phyloP scores from a whole-genome alignment of 2,113 vertebrate species.

The Zeus faber region DNA sequence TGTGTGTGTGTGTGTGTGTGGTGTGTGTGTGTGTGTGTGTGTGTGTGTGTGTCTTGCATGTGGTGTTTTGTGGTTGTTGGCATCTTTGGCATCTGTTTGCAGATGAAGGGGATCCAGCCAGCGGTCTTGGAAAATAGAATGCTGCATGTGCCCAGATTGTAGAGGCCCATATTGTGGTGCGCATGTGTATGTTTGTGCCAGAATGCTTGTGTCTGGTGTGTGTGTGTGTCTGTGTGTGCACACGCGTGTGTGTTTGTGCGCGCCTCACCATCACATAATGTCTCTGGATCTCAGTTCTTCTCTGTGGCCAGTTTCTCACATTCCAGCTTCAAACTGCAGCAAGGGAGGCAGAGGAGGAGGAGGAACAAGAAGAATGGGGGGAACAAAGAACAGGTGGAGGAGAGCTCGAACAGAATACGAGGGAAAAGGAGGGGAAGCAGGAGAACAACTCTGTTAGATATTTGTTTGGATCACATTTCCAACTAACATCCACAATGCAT shows the following conservation, averaged over 20 bases:
- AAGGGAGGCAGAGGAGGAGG: slow-evolving; percentile 12
- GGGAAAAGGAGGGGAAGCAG: background rate
- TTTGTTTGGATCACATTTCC: background rate
- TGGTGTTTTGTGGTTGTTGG: slow-evolving; percentile 55
- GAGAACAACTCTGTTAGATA: background rate
- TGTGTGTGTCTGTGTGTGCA: slow-evolving; percentile 13
- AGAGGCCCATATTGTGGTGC: too few species aligned
- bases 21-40: slow-evolving; percentile 23
- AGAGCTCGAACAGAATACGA: too few species aligned
- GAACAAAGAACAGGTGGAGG: slow-evolving; percentile 3
- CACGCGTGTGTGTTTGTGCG: background rate
- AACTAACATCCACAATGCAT: background rate
- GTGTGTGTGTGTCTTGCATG: slow-evolving; percentile 48
- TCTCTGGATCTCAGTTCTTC: slow-evolving; percentile 92
- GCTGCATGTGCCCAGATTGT: background rate
- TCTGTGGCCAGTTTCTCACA: slow-evolving; percentile 93
- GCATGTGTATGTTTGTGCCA: slow-evolving; percentile 29
- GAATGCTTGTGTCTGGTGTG: slow-evolving; percentile 14
- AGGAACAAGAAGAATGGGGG: slow-evolving; percentile 26
- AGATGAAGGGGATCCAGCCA: slow-evolving; percentile 62
- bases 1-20: background rate
- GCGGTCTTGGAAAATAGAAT: slow-evolving; percentile 43
- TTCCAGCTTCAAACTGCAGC: slow-evolving; percentile 87
- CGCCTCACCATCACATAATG: slow-evolving; percentile 93
- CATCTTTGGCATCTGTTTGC: slow-evolving; percentile 65